These are phyloP conservation scores for Macrochelys suwanniensis DNA, from an alignment of 2,797 vertebrate genomes.

Conservation along the genomic window DNA sequence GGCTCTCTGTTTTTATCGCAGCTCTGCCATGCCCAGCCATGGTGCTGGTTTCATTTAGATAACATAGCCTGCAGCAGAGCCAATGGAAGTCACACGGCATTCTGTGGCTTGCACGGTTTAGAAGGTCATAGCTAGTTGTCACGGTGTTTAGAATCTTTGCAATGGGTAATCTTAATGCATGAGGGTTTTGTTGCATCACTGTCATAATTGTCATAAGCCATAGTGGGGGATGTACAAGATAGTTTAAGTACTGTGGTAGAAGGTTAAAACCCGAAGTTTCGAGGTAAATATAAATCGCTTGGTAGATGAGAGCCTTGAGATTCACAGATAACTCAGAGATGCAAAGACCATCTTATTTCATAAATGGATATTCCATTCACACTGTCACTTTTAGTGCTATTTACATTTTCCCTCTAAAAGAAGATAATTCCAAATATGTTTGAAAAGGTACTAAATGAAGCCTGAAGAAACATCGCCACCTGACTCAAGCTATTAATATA, in stretches of 20 bases:
- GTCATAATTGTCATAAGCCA: not conserved
- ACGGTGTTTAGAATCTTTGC: not conserved
- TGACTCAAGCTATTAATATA: not conserved
- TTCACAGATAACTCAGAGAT: not conserved
- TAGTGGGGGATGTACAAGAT: not conserved
- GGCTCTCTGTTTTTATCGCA: not conserved
- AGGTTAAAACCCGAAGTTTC: not conserved
- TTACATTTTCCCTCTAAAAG: not conserved
- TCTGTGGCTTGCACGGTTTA: not conserved
- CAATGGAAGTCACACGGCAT: not conserved
- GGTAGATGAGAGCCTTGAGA: not conserved
- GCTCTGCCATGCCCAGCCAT: not conserved
- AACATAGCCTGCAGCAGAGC: not conserved
- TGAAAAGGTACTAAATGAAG: not conserved
- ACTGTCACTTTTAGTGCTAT: not conserved
- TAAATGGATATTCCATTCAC: not conserved
- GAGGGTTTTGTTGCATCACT: rapidly evolving
- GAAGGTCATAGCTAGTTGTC: not conserved
- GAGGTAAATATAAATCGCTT: not conserved
- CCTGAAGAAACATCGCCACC: not conserved
- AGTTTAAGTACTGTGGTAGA: not conserved
- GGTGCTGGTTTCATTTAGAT: not conserved
- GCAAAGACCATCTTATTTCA: not conserved
- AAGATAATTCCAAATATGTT: not conserved
- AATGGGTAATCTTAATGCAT: not conserved